Conservation (phyloP, 1,140 invertebrate species). For the Drosophila repleta region DNA sequence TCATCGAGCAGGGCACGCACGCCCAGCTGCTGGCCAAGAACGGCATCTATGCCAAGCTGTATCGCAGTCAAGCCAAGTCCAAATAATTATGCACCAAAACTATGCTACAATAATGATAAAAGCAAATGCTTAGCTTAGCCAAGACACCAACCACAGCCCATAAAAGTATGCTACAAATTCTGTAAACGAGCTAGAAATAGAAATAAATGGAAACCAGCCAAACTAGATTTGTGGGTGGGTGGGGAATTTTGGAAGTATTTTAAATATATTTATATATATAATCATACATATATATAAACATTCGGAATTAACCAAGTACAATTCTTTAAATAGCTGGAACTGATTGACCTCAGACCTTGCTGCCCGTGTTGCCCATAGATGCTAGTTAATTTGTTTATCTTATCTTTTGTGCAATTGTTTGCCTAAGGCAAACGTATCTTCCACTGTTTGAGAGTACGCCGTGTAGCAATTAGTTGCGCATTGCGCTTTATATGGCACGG, state of each 20-base stretch:
- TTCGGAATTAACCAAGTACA: neutral
- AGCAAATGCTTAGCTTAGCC: neutral
- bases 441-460: neutral
- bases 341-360: neutral
- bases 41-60: slow-evolving; percentile 92
- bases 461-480: slow-evolving; percentile 33
- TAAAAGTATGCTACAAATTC: slow-evolving; percentile 26
- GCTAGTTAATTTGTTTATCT: slow-evolving; percentile 11
- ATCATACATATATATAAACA: neutral
- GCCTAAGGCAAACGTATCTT: neutral
- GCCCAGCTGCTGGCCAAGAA: slow-evolving; percentile 89
- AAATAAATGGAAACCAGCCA: slow-evolving; percentile 6
- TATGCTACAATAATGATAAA: slow-evolving; percentile 6
- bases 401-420: slow-evolving; percentile 9
- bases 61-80: slow-evolving; percentile 83
- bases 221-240: neutral
- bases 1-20: slow-evolving; percentile 93
- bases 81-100: slow-evolving; percentile 40
- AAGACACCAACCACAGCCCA: slow-evolving; percentile 17
- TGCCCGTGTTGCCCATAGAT: neutral
- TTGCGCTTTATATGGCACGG: slow-evolving; percentile 8
- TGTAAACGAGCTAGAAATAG: neutral
- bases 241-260: neutral
- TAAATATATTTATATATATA: neutral
- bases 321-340: neutral